These are phyloP conservation scores for Channa maculata DNA, from an alignment of 2,113 vertebrate genomes.

Conservation along the genomic window DNA sequence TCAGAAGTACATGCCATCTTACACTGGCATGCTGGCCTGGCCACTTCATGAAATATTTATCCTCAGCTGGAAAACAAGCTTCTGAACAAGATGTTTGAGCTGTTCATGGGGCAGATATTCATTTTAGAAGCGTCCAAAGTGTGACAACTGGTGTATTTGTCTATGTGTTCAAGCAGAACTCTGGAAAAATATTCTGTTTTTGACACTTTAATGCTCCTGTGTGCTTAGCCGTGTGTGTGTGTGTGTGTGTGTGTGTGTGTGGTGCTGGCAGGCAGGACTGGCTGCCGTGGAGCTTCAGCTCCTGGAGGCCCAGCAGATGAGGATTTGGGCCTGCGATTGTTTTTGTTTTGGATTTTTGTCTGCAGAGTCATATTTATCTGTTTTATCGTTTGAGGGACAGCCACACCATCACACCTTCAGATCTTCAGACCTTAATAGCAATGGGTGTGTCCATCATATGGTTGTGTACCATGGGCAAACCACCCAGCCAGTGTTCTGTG, in stretches of 20 bases:
- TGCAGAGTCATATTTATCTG: too few species aligned
- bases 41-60: constrained; percentile 43
- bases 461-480: too few species aligned
- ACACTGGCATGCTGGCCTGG: constrained; percentile 11
- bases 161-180: not conserved
- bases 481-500: too few species aligned
- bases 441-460: too few species aligned
- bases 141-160: not conserved
- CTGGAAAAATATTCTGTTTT: not conserved
- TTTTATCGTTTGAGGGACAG: too few species aligned
- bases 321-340: not conserved
- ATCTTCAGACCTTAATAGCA: too few species aligned
- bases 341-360: too few species aligned
- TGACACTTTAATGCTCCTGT: not conserved
- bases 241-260: too few species aligned
- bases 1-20: not conserved
- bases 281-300: constrained; percentile 28
- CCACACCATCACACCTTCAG: too few species aligned
- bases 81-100: not conserved
- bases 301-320: constrained; percentile 1
- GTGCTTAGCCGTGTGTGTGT: too few species aligned
- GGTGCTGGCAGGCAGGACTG: constrained; percentile 21
- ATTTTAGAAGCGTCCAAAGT: not conserved
- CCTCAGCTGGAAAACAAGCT: constrained; percentile 1
- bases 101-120: constrained; percentile 17